Evolutionary conservation across 2,797 vertebrate genomes (phyloP).

Genomic region (Falco cherrug): DNA sequence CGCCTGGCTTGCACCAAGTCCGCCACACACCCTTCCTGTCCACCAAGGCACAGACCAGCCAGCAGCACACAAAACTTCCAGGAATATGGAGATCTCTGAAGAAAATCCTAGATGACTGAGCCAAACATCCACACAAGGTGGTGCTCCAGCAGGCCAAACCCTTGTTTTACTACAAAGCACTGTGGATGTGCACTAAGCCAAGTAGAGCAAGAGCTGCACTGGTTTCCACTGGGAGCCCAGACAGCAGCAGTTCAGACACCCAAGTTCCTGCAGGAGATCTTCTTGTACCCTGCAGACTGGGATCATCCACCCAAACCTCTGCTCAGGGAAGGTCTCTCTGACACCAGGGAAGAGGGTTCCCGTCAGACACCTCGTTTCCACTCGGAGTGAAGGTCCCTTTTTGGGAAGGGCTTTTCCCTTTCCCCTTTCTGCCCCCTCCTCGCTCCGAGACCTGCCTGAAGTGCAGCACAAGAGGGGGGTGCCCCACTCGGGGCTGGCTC

Average conservation of each 20-base stretch:
- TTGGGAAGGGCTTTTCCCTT: not conserved
- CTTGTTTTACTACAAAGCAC: not conserved
- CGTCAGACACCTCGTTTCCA: not conserved
- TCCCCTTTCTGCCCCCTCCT: not conserved
- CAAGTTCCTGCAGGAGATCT: not conserved
- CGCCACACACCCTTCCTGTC: not conserved
- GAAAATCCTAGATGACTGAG: not conserved
- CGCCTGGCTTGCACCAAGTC: fast-evolving
- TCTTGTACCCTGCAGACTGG: not conserved
- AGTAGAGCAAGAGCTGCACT: not conserved
- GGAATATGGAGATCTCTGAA: not conserved
- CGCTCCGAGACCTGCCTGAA: not conserved
- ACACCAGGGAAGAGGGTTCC: not conserved
- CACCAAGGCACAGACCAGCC: not conserved
- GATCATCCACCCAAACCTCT: not conserved
- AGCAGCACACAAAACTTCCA: not conserved
- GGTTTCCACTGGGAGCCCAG: not conserved
- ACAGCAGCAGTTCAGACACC: not conserved
- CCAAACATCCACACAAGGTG: not conserved
- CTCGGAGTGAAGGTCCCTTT: slow-evolving; percentile 6
- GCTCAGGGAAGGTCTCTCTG: not conserved
- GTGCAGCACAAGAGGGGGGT: not conserved
- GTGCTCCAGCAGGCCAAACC: not conserved
- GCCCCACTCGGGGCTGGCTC: not conserved
- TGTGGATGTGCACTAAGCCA: not conserved